Evolutionary conservation across 1,140 invertebrate genomes (phyloP).

Genomic region (Goniozus legneri): DNA sequence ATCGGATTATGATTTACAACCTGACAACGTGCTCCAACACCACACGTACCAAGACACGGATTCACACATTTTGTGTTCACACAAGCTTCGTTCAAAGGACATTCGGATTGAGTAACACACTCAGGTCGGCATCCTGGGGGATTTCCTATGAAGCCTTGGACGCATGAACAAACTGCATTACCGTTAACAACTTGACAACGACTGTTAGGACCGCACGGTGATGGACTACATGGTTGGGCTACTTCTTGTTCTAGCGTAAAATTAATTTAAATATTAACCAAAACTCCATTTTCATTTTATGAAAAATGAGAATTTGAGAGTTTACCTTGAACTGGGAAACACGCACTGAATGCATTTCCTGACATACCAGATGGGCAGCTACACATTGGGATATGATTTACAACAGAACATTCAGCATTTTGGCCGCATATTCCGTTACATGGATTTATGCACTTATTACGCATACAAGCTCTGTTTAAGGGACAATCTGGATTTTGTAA

Average conservation of each 20-base stretch:
- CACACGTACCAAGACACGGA: slow-evolving; percentile 57
- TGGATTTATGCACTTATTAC: slow-evolving; percentile 72
- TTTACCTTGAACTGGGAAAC: slow-evolving; percentile 54
- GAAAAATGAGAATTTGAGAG: slow-evolving; percentile 1
- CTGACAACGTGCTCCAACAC: slow-evolving; percentile 60
- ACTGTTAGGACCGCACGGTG: slow-evolving; percentile 60
- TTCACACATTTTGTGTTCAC: slow-evolving; percentile 54
- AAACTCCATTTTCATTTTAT: no score
- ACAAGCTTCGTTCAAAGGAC: slow-evolving; percentile 47
- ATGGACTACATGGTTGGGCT: slow-evolving; percentile 52
- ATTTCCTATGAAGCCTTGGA: slow-evolving; percentile 46
- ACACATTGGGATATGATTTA: slow-evolving; percentile 72
- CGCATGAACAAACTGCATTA: slow-evolving; percentile 49
- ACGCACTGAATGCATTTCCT: slow-evolving; percentile 70
- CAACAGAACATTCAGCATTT: slow-evolving; percentile 65
- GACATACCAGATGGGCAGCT: slow-evolving; percentile 64
- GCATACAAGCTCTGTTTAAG: slow-evolving; percentile 65
- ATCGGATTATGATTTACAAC: slow-evolving; percentile 75
- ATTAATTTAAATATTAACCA: slow-evolving; percentile 38
- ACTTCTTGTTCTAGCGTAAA: slow-evolving; percentile 28
- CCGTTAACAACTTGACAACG: slow-evolving; percentile 52
- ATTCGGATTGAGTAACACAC: slow-evolving; percentile 51
- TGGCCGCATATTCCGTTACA: slow-evolving; percentile 70
- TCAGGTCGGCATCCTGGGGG: slow-evolving; percentile 56
- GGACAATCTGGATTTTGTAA: slow-evolving; percentile 68